Percentiles rank a stretch among this genome's conserved stretches.
These are phyloP conservation scores for Phrynocephalus vlangalii DNA, from an alignment of 2,797 vertebrate species.

Conservation along the genomic window DNA sequence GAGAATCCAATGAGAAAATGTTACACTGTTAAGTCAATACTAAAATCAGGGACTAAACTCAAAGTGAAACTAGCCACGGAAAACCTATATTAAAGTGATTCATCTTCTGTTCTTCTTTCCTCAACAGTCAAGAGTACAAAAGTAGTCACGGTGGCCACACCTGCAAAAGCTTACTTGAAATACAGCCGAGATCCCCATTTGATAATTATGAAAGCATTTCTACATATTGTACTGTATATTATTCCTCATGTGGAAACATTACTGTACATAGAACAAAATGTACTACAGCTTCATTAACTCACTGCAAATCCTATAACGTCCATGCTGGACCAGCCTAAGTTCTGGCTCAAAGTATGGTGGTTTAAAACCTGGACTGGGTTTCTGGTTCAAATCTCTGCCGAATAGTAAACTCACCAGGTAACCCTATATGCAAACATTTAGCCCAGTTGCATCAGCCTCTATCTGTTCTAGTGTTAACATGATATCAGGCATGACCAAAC, in stretches of 20 bases:
- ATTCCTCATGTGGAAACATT: fast-evolving
- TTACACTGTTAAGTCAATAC: neutral
- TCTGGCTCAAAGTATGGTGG: neutral
- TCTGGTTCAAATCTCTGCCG: neutral
- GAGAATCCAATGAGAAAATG: neutral
- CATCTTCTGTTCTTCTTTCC: constrained; percentile 1
- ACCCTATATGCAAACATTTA: neutral
- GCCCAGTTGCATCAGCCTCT: neutral
- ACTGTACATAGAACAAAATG: neutral
- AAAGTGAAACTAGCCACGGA: constrained; percentile 7
- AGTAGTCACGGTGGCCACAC: constrained; percentile 9
- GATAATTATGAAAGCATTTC: neutral
- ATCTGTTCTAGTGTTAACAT: neutral
- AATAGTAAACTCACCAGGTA: neutral
- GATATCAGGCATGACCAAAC: neutral
- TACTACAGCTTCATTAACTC: neutral
- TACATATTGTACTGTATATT: too few species aligned
- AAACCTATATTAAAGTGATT: neutral
- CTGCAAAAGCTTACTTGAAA: neutral
- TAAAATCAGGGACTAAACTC: constrained; percentile 6
- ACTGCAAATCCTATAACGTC: fast-evolving
- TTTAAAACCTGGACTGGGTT: neutral
- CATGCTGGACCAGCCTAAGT: neutral
- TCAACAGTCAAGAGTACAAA: constrained; percentile 20
- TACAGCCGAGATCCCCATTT: neutral